These are phyloP conservation scores for Clarias laeviceps DNA, from an alignment of 2,797 vertebrate genomes.

Conservation along the genomic window DNA sequence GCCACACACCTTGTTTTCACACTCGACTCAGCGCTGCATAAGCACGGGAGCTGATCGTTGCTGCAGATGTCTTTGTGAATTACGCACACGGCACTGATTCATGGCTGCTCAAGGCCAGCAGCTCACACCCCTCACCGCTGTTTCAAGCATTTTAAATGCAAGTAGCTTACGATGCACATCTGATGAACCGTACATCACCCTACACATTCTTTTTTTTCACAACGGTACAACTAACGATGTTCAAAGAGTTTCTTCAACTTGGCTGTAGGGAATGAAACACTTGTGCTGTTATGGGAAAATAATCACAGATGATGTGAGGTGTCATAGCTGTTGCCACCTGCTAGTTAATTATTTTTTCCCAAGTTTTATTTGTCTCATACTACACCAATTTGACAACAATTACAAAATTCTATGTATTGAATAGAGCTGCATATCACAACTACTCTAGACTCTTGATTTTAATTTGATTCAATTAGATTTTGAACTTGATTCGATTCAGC, in stretches of 20 bases:
- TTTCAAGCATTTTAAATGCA: not conserved
- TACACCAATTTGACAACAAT: not conserved
- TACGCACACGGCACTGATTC: conserved; percentile 14
- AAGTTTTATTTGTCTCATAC: not conserved
- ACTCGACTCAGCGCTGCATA: conserved; percentile 17
- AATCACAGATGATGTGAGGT: not conserved
- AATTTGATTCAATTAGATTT: too few relatives aligned
- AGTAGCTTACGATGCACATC: not conserved
- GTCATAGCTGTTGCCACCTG: not conserved
- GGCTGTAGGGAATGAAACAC: not conserved
- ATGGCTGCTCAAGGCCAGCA: conserved; percentile 10
- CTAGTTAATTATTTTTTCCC: not conserved
- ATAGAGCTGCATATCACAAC: too few relatives aligned
- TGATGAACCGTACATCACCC: not conserved
- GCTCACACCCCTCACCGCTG: not conserved
- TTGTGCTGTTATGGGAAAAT: not conserved
- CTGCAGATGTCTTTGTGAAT: conserved; percentile 17
- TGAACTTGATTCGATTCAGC: too few relatives aligned
- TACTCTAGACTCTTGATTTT: too few relatives aligned
- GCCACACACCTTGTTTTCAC: conserved; percentile 29
- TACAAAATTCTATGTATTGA: not conserved
- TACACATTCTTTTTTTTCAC: not conserved
- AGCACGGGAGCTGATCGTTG: conserved; percentile 18
- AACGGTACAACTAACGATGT: not conserved
- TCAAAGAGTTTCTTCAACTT: not conserved